Percentiles rank a stretch among this genome's conserved stretches.
Conservation (phyloP, 1,140 invertebrate genomes). For the Ganaspis sp. region DNA sequence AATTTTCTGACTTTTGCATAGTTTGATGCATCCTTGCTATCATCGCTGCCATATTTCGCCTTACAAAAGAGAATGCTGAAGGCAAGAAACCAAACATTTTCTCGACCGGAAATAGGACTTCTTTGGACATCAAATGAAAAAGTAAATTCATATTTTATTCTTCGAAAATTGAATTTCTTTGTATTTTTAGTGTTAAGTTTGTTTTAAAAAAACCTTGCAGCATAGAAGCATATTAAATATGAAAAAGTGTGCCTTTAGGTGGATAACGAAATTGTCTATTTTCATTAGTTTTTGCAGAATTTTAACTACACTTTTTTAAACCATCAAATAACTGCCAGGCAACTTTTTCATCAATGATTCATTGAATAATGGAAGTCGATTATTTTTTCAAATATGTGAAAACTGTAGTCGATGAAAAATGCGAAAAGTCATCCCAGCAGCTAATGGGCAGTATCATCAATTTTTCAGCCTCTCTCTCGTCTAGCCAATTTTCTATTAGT, state of each 20-base stretch:
- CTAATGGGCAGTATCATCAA: background rate
- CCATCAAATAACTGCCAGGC: no score
- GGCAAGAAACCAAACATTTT: constrained; percentile 36
- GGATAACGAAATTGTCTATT: background rate
- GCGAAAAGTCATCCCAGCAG: background rate
- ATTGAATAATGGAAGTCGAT: background rate
- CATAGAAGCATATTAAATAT: no score
- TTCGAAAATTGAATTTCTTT: background rate
- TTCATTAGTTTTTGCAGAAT: background rate
- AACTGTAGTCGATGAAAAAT: background rate
- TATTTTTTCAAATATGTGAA: background rate
- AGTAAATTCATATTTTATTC: background rate
- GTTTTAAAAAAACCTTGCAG: no score
- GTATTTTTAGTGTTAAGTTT: no score
- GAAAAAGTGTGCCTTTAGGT: no score
- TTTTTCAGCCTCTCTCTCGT: background rate
- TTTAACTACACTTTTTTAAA: background rate
- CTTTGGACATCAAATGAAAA: background rate
- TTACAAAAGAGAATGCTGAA: constrained; percentile 28
- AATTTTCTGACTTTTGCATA: constrained; percentile 51
- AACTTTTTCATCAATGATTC: background rate
- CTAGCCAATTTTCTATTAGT: background rate
- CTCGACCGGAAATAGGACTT: background rate
- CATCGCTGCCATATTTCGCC: background rate
- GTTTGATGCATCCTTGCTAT: constrained; percentile 21